Conservation (phyloP, 2,797 vertebrate species). For the Thripadectes ignobilis region DNA sequence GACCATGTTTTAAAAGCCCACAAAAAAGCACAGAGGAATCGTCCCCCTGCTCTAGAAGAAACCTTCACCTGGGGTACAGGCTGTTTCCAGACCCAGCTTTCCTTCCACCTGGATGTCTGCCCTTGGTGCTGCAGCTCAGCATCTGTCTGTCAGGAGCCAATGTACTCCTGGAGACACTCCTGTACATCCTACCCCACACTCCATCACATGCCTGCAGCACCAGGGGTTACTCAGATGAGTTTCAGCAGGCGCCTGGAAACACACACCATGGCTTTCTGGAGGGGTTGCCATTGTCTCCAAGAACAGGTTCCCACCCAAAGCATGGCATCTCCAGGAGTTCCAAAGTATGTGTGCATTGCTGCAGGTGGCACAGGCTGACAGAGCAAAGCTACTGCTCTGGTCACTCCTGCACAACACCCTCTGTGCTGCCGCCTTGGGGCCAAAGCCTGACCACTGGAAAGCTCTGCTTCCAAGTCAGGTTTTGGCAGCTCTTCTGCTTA, state of each 20-base stretch:
- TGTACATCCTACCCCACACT: rapidly evolving
- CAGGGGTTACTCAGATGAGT: not conserved
- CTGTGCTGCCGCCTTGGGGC: not conserved
- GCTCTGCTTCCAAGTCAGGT: not conserved
- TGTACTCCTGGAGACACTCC: not conserved
- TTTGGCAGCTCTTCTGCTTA: not conserved
- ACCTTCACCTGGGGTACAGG: rapidly evolving
- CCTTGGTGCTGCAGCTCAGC: not conserved
- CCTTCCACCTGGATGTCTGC: not conserved
- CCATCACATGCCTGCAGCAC: not conserved
- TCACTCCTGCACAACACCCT: rapidly evolving
- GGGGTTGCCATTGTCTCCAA: not conserved
- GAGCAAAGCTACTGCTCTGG: not conserved
- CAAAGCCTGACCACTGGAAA: not conserved
- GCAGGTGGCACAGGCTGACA: not conserved
- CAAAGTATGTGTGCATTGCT: too few species aligned
- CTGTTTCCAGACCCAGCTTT: not conserved
- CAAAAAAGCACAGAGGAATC: not conserved
- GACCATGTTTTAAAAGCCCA: rapidly evolving
- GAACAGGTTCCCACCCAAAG: not conserved
- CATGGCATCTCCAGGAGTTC: rapidly evolving
- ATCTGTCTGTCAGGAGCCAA: not conserved
- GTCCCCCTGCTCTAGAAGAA: not conserved
- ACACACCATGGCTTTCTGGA: not conserved
- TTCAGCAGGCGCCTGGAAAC: not conserved